Evolutionary conservation across 2,888 invertebrate species (phyloP).

Genomic region (Drosophila kuntzei): DNA sequence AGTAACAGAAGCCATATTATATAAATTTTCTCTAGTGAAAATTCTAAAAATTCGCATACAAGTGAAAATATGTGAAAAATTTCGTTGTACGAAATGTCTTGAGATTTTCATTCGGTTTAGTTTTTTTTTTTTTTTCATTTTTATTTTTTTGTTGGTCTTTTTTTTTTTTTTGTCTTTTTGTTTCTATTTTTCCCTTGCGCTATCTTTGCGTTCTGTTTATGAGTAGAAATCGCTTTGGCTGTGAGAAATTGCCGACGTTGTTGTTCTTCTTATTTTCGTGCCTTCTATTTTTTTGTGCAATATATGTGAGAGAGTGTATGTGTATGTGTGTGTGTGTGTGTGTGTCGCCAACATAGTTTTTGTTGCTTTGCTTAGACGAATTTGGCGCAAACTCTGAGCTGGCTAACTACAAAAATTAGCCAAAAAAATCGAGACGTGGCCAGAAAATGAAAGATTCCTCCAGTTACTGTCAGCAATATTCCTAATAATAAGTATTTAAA

Average conservation of each 20-base stretch:
- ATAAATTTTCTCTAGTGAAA: slow-evolving; percentile 81
- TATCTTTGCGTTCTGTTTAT: slow-evolving; percentile 74
- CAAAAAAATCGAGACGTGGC: slow-evolving; percentile 25
- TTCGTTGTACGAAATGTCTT: slow-evolving; percentile 79
- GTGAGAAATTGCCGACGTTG: slow-evolving; percentile 58
- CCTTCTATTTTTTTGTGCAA: slow-evolving; percentile 35
- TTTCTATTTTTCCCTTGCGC: slow-evolving; percentile 38
- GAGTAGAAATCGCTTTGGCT: slow-evolving; percentile 63
- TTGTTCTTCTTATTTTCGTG: slow-evolving; percentile 52
- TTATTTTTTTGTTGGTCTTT: slow-evolving; percentile 42
- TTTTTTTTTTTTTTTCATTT: slow-evolving; percentile 43
- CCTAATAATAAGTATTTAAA: slow-evolving; percentile 13
- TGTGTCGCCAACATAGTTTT: slow-evolving; percentile 46
- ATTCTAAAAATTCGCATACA: slow-evolving; percentile 83
- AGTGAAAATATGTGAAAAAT: slow-evolving; percentile 82
- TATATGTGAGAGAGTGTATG: slow-evolving; percentile 22
- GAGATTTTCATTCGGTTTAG: slow-evolving; percentile 75
- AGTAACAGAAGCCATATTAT: slow-evolving; percentile 81
- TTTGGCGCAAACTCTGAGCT: slow-evolving; percentile 55
- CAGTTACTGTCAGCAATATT: slow-evolving; percentile 14
- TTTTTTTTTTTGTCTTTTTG: slow-evolving; percentile 41
- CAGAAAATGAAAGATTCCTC: slow-evolving; percentile 3
- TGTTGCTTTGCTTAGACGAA: slow-evolving; percentile 29
- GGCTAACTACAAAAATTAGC: slow-evolving; percentile 28
- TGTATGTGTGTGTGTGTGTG: too few species aligned